These are phyloP conservation scores for Colostygia pectinataria DNA, from an alignment of 2,888 invertebrate species.

Conservation along the genomic window DNA sequence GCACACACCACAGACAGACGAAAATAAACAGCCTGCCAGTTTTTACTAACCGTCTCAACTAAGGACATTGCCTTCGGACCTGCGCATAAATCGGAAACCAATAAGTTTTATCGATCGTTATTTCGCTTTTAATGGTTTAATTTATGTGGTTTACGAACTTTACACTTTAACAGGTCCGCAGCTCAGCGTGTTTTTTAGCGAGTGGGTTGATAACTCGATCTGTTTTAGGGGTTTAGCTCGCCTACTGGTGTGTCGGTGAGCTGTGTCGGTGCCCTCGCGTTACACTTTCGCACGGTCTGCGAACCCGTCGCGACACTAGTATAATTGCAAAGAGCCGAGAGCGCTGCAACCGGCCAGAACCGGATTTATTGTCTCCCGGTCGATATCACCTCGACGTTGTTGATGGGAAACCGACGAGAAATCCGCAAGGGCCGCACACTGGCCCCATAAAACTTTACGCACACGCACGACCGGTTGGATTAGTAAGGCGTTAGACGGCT, in stretches of 20 bases:
- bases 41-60: conserved; percentile 39
- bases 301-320: conserved; percentile 76
- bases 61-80: conserved; percentile 42
- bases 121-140: conserved; percentile 28
- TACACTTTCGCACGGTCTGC: conserved; percentile 80
- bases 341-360: conserved; percentile 68
- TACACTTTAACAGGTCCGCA: conserved; percentile 22
- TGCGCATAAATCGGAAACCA: conserved; percentile 37
- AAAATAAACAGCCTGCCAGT: conserved; percentile 41
- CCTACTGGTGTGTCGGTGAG: not conserved
- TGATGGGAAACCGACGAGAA: conserved; percentile 55
- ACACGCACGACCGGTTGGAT: conserved; percentile 26
- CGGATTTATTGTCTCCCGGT: conserved; percentile 79
- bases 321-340: conserved; percentile 65
- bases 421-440: conserved; percentile 48
- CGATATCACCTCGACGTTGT: conserved; percentile 68
- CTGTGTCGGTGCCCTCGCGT: conserved; percentile 41
- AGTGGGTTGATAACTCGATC: not conserved
- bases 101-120: conserved; percentile 32
- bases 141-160: conserved; percentile 29
- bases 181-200: conserved; percentile 5
- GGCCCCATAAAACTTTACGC: conserved; percentile 35
- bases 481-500: conserved; percentile 23
- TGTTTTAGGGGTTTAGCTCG: not conserved
- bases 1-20: conserved; percentile 30